phyloP scores from a whole-genome alignment of 2,113 vertebrate genomes.

The Mobula hypostoma region DNA sequence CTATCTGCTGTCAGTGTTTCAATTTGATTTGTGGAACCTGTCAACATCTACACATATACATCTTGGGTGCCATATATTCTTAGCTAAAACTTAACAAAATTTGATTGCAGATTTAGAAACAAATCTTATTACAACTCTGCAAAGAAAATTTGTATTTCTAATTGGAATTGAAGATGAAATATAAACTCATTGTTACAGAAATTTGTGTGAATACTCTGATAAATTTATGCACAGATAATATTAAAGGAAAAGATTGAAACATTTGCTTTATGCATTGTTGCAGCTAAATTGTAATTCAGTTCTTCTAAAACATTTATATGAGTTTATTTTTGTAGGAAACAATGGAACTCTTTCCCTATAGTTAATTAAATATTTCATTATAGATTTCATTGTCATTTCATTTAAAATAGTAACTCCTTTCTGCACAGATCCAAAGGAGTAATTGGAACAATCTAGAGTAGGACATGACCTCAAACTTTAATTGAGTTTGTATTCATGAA shows the following conservation, averaged over 20 bases:
- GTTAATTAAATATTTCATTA: not conserved
- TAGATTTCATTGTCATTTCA: not conserved
- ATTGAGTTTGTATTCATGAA: not conserved
- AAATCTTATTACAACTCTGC: not conserved
- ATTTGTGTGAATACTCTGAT: not conserved
- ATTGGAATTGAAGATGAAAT: not conserved
- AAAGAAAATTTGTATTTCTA: not conserved
- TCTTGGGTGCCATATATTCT: not conserved
- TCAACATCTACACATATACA: not conserved
- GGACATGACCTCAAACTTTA: not conserved
- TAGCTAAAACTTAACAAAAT: not conserved
- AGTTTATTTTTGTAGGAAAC: not conserved
- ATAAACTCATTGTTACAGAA: not conserved
- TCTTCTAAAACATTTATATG: not conserved
- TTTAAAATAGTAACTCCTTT: not conserved
- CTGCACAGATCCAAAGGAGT: not conserved
- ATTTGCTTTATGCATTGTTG: not conserved
- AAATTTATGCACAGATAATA: not conserved
- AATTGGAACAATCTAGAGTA: not conserved
- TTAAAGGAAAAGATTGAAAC: not conserved
- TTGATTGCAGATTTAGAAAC: not conserved
- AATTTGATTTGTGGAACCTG: not conserved
- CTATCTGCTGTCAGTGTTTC: not conserved
- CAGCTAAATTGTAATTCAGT: not conserved
- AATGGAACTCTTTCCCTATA: not conserved